Evolutionary conservation across 2,113 vertebrate genomes (phyloP), one percentile per base, ranked within the genome.

Genomic region (Illadopsis cleaveri): DNA sequence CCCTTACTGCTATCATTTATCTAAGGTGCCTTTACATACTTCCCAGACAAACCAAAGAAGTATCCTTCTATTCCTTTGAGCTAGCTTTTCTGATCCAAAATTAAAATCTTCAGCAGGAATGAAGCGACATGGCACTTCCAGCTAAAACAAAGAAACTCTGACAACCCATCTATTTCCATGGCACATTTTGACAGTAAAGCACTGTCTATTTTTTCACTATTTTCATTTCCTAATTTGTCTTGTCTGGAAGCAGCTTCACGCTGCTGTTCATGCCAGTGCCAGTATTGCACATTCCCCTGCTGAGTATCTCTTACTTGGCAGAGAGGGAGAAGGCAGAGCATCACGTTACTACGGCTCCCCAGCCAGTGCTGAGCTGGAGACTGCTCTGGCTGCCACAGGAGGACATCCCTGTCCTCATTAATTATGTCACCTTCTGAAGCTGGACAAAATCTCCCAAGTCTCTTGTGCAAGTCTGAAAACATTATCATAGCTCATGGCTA

Each of bases 1-100:
- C 44, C 24, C 82, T 90, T 78, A 50, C 56, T 82, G 84, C 91
- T 72, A 91, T 38, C n/a, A 20, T 81, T 94, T 80, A 68, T 68
- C 84, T 76, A 86, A 86, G 65, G 62, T 92, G n/a, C n/a, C n/a
- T n/a, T n/a, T n/a, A n/a, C n/a, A n/a, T n/a, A n/a, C n/a, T n/a
- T n/a, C 13, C 24, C 18, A 50, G 65, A 77, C 33, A 84, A 89
- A 35, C 16, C 79, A 84, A 79, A 83, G n/a, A 92, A 87, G 13
- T n/a, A 80, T 31, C 25, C 50, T 88, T n/a, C 48, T 47, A 23
- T 24, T 88, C 44, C 48, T 42, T 7, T n/a, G 53, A 89, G 10
- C 16, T 53, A 40, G 21, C 48, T 79, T 44, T 68, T 64, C 60
- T 58, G 38, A 57, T 25, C 12, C 0, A 0, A 83, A 75, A 83